These are phyloP conservation scores for Eidolon dupreanum DNA, from an alignment of 2,797 vertebrate genomes.

Conservation along the genomic window DNA sequence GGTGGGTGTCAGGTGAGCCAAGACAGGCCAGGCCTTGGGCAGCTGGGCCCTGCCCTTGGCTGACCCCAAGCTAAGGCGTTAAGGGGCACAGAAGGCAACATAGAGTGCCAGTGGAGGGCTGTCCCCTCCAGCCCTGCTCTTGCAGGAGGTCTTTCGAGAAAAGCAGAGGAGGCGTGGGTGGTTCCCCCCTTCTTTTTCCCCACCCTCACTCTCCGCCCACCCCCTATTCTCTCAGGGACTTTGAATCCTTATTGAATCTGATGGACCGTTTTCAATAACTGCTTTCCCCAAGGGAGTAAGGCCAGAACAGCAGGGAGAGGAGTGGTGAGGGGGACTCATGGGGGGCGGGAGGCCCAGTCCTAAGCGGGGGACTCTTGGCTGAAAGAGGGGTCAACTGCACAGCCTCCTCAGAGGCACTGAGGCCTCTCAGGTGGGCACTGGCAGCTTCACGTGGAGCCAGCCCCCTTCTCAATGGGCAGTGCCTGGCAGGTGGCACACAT, in stretches of 20 bases:
- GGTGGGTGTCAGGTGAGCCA: background rate
- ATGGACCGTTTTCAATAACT: conserved; percentile 64
- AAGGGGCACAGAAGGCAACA: background rate
- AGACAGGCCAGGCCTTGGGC: background rate
- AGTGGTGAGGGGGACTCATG: background rate
- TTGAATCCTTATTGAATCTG: conserved; percentile 56
- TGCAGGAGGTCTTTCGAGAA: background rate
- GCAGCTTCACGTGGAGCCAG: background rate
- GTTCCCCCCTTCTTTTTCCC: background rate
- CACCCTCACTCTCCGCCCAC: background rate
- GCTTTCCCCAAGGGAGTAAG: conserved; percentile 40
- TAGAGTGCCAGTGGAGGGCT: background rate
- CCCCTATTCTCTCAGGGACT: conserved; percentile 55
- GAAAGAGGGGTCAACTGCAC: background rate
- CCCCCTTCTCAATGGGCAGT: background rate
- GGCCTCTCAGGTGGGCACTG: background rate
- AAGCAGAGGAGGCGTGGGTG: background rate
- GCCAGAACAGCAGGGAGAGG: background rate
- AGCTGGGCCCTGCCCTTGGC: background rate
- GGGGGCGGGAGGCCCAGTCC: background rate
- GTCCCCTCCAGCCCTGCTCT: background rate
- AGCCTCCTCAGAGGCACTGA: background rate
- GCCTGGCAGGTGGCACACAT: background rate
- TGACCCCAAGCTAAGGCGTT: background rate
- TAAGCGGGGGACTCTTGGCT: background rate